Evolutionary conservation across 1,140 invertebrate species (phyloP).

Genomic region (Nephila pilipes): DNA sequence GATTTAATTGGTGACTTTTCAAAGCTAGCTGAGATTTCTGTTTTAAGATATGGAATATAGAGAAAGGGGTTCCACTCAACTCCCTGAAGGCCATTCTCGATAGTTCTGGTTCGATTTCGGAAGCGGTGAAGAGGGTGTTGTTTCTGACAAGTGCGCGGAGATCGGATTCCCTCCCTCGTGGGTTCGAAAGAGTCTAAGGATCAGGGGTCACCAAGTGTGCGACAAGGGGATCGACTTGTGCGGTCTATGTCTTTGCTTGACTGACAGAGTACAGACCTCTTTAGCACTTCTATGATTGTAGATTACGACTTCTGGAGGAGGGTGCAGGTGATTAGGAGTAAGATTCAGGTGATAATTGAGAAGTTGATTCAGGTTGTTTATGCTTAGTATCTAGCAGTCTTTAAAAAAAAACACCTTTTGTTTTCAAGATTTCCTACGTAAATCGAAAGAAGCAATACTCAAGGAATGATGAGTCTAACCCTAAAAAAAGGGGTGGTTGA

Average conservation of each 20-base stretch:
- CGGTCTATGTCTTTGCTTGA: constrained; percentile 64
- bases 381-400: neutral
- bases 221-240: constrained; percentile 75
- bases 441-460: too few relatives aligned
- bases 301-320: constrained; percentile 54
- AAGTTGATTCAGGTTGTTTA: neutral
- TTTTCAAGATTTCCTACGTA: too few relatives aligned
- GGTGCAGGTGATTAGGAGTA: constrained; percentile 51
- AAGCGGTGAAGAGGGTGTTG: constrained; percentile 53
- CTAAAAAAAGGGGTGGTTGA: too few relatives aligned
- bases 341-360: constrained; percentile 6
- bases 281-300: constrained; percentile 62
- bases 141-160: constrained; percentile 49
- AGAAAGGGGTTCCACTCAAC: constrained; percentile 65
- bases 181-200: neutral
- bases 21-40: constrained; percentile 68
- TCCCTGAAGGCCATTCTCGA: constrained; percentile 67
- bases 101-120: constrained; percentile 48
- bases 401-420: too few relatives aligned
- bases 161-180: neutral
- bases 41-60: constrained; percentile 66
- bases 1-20: constrained; percentile 8
- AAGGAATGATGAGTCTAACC: too few relatives aligned
- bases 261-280: constrained; percentile 68
- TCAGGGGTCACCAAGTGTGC: constrained; percentile 48